Base-by-base conservation (phyloP, 2,797 vertebrate genomes). In the Paratrypauchen microcephalus region DNA sequence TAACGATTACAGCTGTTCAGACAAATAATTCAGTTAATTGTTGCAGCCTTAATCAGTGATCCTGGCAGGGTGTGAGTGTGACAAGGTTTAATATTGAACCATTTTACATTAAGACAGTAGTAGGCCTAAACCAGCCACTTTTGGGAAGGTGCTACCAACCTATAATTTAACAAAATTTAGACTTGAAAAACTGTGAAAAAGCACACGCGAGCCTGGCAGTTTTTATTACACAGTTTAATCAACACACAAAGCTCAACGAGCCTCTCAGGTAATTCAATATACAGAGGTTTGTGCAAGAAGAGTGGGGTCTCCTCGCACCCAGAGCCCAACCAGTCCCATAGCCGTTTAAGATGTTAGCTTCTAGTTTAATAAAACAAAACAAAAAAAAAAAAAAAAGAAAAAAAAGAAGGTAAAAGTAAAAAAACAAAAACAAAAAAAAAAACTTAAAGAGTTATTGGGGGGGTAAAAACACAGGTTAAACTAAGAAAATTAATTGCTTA, bases 181-280 rank as follows among this genome's bases (percentile, higher is more conserved):
- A 61, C 66, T 65, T 24, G 61, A 57, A 75, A 70, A 61, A 39
- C 45, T 16, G 68, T 76, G 21, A 86, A 82, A 83, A 77, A 91
- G 78, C 80, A 87, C 76, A 77, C 81, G 74, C 71, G 82, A 91
- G 89, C 83, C 89, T 47, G 60, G 67, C 80, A 78, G 75, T 96
- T 98, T 98, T 98, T 98, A 98, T 98, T 98, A 98, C 96, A 98
- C 96, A 97, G 96, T 98, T 98, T 98, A 98, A 97, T 98, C 95
- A 98, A 97, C 95, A 96, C 97, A 98, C 96, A 96, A 96, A 96
- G 96, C 97, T 97, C 96, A 96, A 96, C 89, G 96, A 97, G 96
- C 96, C 95, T 93, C 93, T 86, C 96, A 95, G 95, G 95, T 97
- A 95, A 97, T 98, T 97, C 97, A 98, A 98, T 98, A 98, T 97